A percentile compares a stretch with the other conserved stretches of the same genome.
These are phyloP conservation scores for Gnathonemus echidnorhynchus DNA, from an alignment of 2,113 vertebrate species.

Conservation along the genomic window DNA sequence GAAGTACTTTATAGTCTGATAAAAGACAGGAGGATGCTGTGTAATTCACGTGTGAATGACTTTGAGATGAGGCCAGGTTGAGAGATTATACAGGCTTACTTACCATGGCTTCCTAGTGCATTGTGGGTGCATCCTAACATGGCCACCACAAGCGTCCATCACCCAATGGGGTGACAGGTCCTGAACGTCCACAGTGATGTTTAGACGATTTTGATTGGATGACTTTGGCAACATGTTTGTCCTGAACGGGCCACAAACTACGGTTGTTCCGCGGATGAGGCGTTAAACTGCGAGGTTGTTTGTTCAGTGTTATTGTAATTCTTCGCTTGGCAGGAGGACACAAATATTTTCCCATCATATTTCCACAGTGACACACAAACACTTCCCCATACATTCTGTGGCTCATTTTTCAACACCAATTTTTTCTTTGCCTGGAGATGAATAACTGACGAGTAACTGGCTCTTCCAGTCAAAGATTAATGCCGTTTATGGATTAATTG, in stretches of 20 bases:
- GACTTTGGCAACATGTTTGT: neutral
- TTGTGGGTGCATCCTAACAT: neutral
- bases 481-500: neutral
- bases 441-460: neutral
- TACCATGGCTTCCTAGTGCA: neutral
- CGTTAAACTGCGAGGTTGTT: neutral
- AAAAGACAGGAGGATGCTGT: conserved; percentile 2
- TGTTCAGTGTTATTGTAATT: neutral
- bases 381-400: neutral
- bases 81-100: neutral
- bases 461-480: neutral
- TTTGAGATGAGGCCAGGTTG: neutral
- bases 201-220: neutral
- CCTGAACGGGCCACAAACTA: neutral
- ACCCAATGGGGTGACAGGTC: neutral
- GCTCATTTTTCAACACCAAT: neutral
- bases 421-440: neutral
- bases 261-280: neutral
- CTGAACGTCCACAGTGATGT: neutral
- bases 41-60: neutral
- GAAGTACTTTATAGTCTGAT: neutral
- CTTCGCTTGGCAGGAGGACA: neutral
- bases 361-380: neutral
- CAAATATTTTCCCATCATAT: neutral
- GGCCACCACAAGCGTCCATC: neutral